Evolutionary conservation across 2,888 invertebrate genomes (phyloP).

Genomic region (Tetropium fuscum): DNA sequence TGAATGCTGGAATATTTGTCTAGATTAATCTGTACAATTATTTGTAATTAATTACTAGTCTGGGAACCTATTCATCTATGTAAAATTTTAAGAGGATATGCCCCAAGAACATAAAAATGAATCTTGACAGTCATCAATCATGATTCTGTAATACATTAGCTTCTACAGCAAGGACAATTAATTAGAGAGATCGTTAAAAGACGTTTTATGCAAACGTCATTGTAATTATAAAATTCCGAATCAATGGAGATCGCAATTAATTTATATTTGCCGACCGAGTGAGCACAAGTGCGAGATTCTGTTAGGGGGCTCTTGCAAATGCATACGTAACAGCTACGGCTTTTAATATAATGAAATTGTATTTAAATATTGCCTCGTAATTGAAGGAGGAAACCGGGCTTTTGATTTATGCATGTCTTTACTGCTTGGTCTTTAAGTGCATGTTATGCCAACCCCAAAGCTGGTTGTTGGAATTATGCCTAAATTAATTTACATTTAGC

Average conservation of each 20-base stretch:
- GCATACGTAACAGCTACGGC: slow-evolving; percentile 17
- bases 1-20: no score
- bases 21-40: no score
- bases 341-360: slow-evolving; percentile 30
- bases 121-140: slow-evolving; percentile 2
- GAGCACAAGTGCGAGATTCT: slow-evolving; percentile 40
- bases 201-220: slow-evolving; percentile 39
- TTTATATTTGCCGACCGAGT: slow-evolving; percentile 50
- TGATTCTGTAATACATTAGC: neutral
- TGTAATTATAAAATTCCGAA: slow-evolving; percentile 50
- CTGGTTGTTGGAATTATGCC: slow-evolving; percentile 1
- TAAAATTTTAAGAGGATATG: no score
- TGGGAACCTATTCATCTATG: no score
- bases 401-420: slow-evolving; percentile 21
- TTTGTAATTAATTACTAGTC: no score
- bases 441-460: slow-evolving; percentile 11
- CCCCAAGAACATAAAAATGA: neutral
- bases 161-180: slow-evolving; percentile 16
- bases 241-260: slow-evolving; percentile 46
- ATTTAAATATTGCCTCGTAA: slow-evolving; percentile 32
- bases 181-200: slow-evolving; percentile 37
- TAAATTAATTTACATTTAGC: slow-evolving; percentile 10
- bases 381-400: slow-evolving; percentile 21
- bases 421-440: neutral
- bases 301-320: slow-evolving; percentile 24